These are phyloP conservation scores for Xiphophorus couchianus DNA, from an alignment of 2,113 vertebrate species.

Conservation along the genomic window DNA sequence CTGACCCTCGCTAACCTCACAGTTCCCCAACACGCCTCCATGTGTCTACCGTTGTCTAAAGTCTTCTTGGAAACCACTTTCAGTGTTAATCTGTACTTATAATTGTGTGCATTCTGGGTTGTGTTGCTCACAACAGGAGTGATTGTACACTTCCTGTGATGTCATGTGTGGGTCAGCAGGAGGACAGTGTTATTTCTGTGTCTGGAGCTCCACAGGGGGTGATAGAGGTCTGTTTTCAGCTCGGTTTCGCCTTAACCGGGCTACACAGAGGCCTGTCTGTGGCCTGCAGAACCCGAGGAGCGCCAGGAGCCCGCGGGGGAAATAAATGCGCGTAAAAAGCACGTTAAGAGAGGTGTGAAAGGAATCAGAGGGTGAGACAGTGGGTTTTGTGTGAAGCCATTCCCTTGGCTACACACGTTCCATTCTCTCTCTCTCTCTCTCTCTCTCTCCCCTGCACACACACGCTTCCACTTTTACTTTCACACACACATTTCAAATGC, in stretches of 20 bases:
- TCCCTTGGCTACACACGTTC: conserved; percentile 33
- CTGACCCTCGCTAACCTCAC: conserved; percentile 43
- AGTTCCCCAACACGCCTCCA: conserved; percentile 9
- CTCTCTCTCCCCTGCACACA: conserved; percentile 27
- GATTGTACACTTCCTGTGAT: conserved; percentile 38
- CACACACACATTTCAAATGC: conserved; percentile 60
- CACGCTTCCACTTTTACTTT: conserved; percentile 43
- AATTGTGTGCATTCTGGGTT: conserved; percentile 26
- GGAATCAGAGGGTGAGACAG: conserved; percentile 56
- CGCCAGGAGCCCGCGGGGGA: conserved; percentile 59
- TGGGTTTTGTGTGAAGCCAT: conserved; percentile 65
- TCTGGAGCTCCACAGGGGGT: conserved; percentile 56
- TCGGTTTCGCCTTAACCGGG: conserved; percentile 31
- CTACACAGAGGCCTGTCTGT: conserved; percentile 74
- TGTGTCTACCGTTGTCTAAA: neutral
- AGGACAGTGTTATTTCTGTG: conserved; percentile 60
- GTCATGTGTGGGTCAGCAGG: conserved; percentile 59
- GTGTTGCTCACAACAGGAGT: conserved; percentile 12
- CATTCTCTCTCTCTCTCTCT: conserved; percentile 29
- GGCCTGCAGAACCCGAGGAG: conserved; percentile 54
- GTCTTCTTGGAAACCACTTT: conserved; percentile 27
- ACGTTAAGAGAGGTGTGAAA: conserved; percentile 71
- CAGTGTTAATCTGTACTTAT: conserved; percentile 49
- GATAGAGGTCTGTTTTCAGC: conserved; percentile 46
- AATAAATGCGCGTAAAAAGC: conserved; percentile 71